These are phyloP conservation scores for Nephotettix cincticeps DNA, from an alignment of 1,140 invertebrate genomes.

Conservation along the genomic window DNA sequence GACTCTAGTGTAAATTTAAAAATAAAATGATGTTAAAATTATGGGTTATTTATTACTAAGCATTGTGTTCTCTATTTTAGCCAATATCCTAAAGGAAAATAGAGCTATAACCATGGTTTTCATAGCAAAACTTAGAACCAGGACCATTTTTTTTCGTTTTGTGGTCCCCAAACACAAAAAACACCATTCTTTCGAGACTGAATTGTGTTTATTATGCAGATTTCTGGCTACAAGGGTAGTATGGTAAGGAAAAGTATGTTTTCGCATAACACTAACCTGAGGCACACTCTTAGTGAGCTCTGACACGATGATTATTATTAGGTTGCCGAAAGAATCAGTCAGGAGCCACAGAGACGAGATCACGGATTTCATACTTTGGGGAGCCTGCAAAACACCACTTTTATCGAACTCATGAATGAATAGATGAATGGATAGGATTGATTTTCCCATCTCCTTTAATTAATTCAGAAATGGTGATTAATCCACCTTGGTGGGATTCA, in stretches of 20 bases:
- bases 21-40: no score
- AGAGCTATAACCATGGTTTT: no score
- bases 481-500: no score
- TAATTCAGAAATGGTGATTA: no score
- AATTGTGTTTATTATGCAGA: neutral
- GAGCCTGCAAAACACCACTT: conserved; percentile 88
- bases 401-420: no score
- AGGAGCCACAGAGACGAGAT: conserved; percentile 87
- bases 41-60: no score
- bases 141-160: neutral
- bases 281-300: conserved; percentile 40
- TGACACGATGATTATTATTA: conserved; percentile 86
- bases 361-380: conserved; percentile 89
- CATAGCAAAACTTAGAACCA: neutral
- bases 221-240: neutral
- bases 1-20: no score
- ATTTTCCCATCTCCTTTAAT: no score
- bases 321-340: conserved; percentile 87
- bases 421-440: no score
- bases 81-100: no score
- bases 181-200: neutral
- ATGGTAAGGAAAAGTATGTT: neutral
- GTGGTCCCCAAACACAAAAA: neutral
- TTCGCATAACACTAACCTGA: neutral
- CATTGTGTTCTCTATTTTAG: no score